Evolutionary conservation across 92 coral and sea anemone species (phyloP), one percentile per base, ranked within the genome.

Genomic region (Heteractis magnifica): DNA sequence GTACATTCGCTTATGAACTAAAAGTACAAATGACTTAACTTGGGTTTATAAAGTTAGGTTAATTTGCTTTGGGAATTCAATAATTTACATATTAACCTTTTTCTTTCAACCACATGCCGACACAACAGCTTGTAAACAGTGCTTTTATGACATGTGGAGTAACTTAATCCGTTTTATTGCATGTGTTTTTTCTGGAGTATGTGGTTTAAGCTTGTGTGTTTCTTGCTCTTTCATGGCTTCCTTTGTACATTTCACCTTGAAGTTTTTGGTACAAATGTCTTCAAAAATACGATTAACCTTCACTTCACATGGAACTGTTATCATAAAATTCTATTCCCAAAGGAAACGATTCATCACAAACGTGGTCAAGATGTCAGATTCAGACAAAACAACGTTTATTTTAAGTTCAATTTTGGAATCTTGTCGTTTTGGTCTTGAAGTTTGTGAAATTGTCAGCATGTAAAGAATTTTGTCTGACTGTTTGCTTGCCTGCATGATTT

Each of bases 361-460:
- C 77, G 77, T 81, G 84, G 84, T 52, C 77, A 65, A 81, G 76
- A 77, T 68, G 84, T 68, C 62, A 51, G 15, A 56, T 81, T 21
- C 73, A 70, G 84, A 19, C 84, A 70, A 65, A 81, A 81, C 84
- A 81, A 50, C 62, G 44, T 26, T n/a, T 68, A 68, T 23, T 65
- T 65, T 68, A 26, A 68, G 44, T 34, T 34, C 44, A 34, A 34
- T 34, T 26, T 26, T 26, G 26, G 44, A 34, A 1, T 34, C 44
- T 34, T 34, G 44, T 34, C 26, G 26, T 26, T 26, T 26, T 26
- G 26, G 26, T 26, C 1, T 26, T 26, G 44, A 34, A 34, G 44
- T 34, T 34, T 34, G 44, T 34, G 44, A 34, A 34, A 34, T 34
- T 34, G 3, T 34, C 44, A 34, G 44, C 44, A 34, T 34, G 44